These are phyloP conservation scores for Meteorus cinctellus DNA, from an alignment of 2,888 invertebrate species.

Conservation along the genomic window DNA sequence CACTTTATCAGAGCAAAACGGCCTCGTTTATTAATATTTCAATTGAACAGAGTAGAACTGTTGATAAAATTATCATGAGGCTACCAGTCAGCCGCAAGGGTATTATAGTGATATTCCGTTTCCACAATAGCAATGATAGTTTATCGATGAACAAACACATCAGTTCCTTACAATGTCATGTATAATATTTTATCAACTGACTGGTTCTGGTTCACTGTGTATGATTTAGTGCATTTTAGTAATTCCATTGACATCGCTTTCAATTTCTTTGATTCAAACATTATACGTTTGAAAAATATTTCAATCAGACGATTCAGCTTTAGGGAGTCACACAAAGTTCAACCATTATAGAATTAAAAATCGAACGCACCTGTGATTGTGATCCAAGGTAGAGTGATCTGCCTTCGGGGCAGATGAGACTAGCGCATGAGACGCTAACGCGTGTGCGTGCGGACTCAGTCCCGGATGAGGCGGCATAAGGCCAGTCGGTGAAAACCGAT, in stretches of 20 bases:
- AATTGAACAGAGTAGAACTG: neutral
- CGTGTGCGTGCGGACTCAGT: conserved; percentile 82
- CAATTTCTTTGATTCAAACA: no score
- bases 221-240: no score
- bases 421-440: conserved; percentile 87
- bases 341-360: neutral
- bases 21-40: neutral
- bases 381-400: conserved; percentile 78
- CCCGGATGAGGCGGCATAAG: conserved; percentile 85
- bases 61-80: neutral
- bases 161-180: neutral
- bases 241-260: no score
- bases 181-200: neutral
- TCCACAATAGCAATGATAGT: neutral
- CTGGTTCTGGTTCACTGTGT: neutral
- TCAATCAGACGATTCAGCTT: no score
- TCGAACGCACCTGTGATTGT: conserved; percentile 81
- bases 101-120: neutral
- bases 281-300: no score
- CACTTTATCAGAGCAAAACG: neutral
- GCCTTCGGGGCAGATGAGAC: conserved; percentile 85
- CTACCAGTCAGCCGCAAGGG: neutral
- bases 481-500: conserved; percentile 92
- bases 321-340: no score
- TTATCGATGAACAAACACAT: neutral